phyloP scores from a whole-genome alignment of 1,140 invertebrate species.

The Gryon sp. region DNA sequence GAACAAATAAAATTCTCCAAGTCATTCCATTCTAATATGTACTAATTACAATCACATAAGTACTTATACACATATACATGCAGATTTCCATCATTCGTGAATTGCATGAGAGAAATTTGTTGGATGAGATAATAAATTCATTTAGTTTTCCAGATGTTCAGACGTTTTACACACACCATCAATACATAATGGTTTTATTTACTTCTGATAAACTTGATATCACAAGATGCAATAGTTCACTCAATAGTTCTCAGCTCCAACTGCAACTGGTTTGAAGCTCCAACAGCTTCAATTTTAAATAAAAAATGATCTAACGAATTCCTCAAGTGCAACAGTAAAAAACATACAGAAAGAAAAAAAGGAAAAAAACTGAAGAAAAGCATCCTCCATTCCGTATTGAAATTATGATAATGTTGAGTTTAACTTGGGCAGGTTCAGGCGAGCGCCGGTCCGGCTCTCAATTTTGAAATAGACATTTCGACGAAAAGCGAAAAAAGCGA shows the following conservation, averaged over 20 bases:
- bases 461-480: slow-evolving; percentile 84
- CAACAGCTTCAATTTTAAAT: too few relatives aligned
- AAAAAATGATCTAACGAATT: too few relatives aligned
- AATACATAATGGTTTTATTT: too few relatives aligned
- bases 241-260: too few relatives aligned
- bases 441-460: slow-evolving; percentile 82
- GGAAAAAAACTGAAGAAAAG: not conserved
- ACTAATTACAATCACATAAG: slow-evolving; percentile 30
- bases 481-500: slow-evolving; percentile 81
- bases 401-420: slow-evolving; percentile 70
- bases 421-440: slow-evolving; percentile 77
- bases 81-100: slow-evolving; percentile 40
- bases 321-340: too few relatives aligned
- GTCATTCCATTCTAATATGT: slow-evolving; percentile 53
- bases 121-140: not conserved
- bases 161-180: slow-evolving; percentile 2
- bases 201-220: too few relatives aligned
- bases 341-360: too few relatives aligned
- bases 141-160: not conserved
- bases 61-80: slow-evolving; percentile 44
- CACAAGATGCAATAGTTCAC: too few relatives aligned
- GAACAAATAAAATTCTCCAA: slow-evolving; percentile 38
- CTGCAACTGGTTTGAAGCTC: too few relatives aligned
- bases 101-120: slow-evolving; percentile 3
- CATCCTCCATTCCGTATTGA: slow-evolving; percentile 40